Percentiles rank a stretch among this genome's conserved stretches.
Evolutionary conservation across 1,140 invertebrate species (phyloP).

Genomic region (Drosophila nasuta): DNA sequence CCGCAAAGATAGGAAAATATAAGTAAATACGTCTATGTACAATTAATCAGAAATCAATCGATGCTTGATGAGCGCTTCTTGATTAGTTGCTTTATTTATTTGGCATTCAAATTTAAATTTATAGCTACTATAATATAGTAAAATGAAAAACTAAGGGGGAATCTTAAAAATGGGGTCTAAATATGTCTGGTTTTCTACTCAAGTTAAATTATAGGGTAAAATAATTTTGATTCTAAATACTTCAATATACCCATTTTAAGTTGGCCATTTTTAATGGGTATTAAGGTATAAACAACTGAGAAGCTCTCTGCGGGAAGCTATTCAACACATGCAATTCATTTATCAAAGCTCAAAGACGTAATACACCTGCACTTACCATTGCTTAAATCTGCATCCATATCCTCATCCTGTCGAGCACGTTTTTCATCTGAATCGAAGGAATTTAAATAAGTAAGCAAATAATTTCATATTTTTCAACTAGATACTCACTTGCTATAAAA

Average conservation of each 20-base stretch:
- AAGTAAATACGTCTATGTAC: neutral
- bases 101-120: neutral
- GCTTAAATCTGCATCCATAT: conserved; percentile 70
- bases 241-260: neutral
- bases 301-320: neutral
- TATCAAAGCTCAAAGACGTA: conserved; percentile 1
- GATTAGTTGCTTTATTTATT: neutral
- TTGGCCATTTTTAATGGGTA: neutral
- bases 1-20: neutral
- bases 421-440: conserved; percentile 84
- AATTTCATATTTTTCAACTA: neutral
- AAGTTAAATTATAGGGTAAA: too few species aligned
- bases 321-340: neutral
- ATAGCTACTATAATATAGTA: neutral
- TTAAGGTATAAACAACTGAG: conserved; percentile 6
- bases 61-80: neutral
- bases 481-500: conserved; percentile 85
- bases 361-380: conserved; percentile 55
- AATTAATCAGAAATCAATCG: neutral
- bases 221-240: neutral
- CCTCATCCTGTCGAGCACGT: conserved; percentile 81
- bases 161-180: too few species aligned
- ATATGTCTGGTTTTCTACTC: too few species aligned
- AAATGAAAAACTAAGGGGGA: too few species aligned
- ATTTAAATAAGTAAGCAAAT: neutral